Percentiles rank a stretch among this genome's conserved stretches.
Evolutionary conservation across 2,113 vertebrate genomes (phyloP).

Genomic region (Myxocyprinus asiaticus): DNA sequence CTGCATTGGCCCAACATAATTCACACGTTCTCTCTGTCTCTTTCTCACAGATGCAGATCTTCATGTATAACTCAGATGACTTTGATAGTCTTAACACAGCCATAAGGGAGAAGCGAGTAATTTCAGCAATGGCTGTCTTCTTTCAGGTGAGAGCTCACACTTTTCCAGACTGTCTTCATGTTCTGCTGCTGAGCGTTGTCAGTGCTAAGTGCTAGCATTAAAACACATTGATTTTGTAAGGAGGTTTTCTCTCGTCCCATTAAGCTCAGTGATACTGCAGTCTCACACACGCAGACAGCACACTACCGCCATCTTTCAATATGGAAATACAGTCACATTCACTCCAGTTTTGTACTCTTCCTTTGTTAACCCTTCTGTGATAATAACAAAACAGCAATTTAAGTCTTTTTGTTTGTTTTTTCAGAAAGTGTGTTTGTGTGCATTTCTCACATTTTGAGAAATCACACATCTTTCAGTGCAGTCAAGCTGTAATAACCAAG

Average conservation of each 20-base stretch:
- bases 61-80: conserved; percentile 96
- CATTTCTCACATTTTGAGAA: conserved; percentile 27
- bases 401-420: conserved; percentile 27
- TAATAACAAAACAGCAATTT: conserved; percentile 46
- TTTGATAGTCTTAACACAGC: conserved; percentile 92
- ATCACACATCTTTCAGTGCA: neutral
- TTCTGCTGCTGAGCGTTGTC: neutral
- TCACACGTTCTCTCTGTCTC: conserved; percentile 8
- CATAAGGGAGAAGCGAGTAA: conserved; percentile 87
- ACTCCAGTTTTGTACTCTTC: neutral
- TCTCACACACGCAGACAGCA: neutral
- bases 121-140: conserved; percentile 91
- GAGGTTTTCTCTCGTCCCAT: conserved; percentile 34
- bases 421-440: conserved; percentile 6
- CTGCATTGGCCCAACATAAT: too few relatives aligned
- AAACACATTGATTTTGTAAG: conserved; percentile 26
- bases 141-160: conserved; percentile 84
- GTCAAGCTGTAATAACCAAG: conserved; percentile 1
- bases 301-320: neutral
- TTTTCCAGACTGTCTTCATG: neutral
- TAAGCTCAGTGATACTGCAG: conserved; percentile 11
- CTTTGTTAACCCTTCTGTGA: neutral
- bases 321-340: neutral
- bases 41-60: conserved; percentile 92
- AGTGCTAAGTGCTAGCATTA: conserved; percentile 25